Conservation (phyloP, 2,797 vertebrate genomes). For the Centroberyx gerrardi region DNA sequence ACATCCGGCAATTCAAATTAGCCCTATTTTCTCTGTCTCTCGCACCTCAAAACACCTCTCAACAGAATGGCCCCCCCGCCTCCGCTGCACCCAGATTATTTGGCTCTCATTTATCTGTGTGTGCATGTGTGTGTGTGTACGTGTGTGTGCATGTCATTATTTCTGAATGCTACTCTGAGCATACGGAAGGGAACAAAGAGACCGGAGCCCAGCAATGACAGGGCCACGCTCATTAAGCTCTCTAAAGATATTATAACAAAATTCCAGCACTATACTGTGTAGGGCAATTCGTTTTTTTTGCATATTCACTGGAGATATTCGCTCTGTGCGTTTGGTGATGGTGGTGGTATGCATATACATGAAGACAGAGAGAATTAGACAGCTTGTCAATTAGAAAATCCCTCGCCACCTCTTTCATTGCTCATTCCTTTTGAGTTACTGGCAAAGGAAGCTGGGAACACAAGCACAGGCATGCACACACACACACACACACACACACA, state of each 20-base stretch:
- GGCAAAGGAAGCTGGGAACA: constrained; percentile 29
- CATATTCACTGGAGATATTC: constrained; percentile 17
- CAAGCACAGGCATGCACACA: background rate
- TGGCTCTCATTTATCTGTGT: constrained; percentile 41
- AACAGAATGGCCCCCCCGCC: constrained; percentile 22
- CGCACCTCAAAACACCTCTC: constrained; percentile 52
- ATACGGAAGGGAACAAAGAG: constrained; percentile 46
- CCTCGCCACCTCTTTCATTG: constrained; percentile 43
- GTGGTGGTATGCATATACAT: constrained; percentile 27
- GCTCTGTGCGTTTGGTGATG: constrained; percentile 4
- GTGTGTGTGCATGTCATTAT: constrained; percentile 46
- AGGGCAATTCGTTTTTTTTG: constrained; percentile 56
- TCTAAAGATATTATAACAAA: constrained; percentile 49
- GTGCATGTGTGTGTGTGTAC: background rate
- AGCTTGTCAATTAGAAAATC: constrained; percentile 66
- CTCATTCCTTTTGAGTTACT: constrained; percentile 56
- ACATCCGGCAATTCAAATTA: constrained; percentile 73
- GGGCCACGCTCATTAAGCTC: constrained; percentile 65
- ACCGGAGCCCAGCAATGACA: constrained; percentile 40
- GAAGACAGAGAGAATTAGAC: constrained; percentile 54
- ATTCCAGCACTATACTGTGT: constrained; percentile 59
- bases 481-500: background rate
- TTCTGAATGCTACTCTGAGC: constrained; percentile 40
- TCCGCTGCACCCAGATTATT: constrained; percentile 42
- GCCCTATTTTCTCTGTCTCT: constrained; percentile 59